Percentiles rank a stretch among this genome's conserved stretches.
Conservation (phyloP, 2,888 invertebrate species). For the Dione juno region DNA sequence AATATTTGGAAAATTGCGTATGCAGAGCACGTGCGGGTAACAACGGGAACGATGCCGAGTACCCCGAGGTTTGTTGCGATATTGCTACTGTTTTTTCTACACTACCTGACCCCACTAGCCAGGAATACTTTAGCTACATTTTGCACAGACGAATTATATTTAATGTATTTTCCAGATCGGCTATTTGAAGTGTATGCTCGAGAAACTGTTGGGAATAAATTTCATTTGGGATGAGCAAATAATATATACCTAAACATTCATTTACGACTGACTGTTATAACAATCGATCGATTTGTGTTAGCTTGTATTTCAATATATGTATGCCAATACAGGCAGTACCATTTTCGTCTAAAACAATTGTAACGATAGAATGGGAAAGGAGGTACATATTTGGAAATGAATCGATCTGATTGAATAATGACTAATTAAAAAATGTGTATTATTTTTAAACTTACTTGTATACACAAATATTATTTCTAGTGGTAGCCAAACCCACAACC, state of each 20-base stretch:
- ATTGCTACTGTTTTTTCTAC: conserved; percentile 74
- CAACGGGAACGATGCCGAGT: conserved; percentile 73
- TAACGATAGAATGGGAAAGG: not conserved
- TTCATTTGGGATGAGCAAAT: conserved; percentile 2
- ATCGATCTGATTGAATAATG: too few species aligned
- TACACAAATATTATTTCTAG: not conserved
- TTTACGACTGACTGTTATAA: not conserved
- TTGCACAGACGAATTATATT: conserved; percentile 20
- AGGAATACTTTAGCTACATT: conserved; percentile 61
- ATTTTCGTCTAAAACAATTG: not conserved
- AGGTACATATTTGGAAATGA: not conserved
- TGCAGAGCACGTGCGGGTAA: conserved; percentile 76
- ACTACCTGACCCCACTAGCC: conserved; percentile 74
- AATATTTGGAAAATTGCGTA: conserved; percentile 66
- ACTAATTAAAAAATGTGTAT: too few species aligned
- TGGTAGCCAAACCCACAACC: not conserved
- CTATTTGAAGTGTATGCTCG: not conserved
- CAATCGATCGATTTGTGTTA: not conserved
- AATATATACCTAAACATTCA: not conserved
- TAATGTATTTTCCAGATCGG: not conserved
- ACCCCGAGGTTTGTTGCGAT: conserved; percentile 81
- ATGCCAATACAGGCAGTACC: not conserved
- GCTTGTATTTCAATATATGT: not conserved
- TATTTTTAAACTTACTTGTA: too few species aligned
- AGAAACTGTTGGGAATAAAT: not conserved